Base-by-base conservation (phyloP, 2,888 invertebrate genomes). In the Erannis defoliaria region DNA sequence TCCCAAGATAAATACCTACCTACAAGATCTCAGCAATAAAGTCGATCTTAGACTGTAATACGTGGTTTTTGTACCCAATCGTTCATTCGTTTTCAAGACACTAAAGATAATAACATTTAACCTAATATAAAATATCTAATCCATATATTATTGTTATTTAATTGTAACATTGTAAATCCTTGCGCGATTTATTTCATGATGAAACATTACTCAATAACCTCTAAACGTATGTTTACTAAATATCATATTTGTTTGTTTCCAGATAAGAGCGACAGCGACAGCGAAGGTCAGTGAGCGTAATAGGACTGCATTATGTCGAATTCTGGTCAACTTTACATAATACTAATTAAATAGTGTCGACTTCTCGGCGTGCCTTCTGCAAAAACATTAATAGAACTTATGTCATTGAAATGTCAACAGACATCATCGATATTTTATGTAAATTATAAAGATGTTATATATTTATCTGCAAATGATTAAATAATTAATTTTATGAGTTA, bases 251-350 rank as follows among this genome's bases (percentile, higher is more conserved):
- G 55, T 61, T 64, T 72, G 60, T 95, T 95, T 69, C 37, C 95
- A 97, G 97, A 97, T 94, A 97, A 97, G 94, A 97, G 97, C 94
- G 97, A 97, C 95, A 97, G 97, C 94, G 97, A 97, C 94, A 97
- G 97, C 93, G 97, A 97, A 94, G 97, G 97, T 93, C 97, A 97
- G 94, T 97, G 96, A 95, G 81, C 66, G 71, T 72, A 76, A 73
- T 64, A 75, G 82, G 80, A 84, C 84, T 84, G 84, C 85, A 84
- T 85, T 84, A 82, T 84, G 85, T 88, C 88, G 84, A 87, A 91
- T 93, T 93, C 93, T 93, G 93, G 93, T 93, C 93, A 93, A 91
- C 86, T 85, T 90, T 89, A 89, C 86, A 84, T 91, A 88, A 89
- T 90, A 87, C 76, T 84, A 51, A 81, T 81, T 55, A 83, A 86